These are phyloP conservation scores for Leptodirus hochenwartii DNA, from an alignment of 2,888 invertebrate genomes.

Conservation along the genomic window DNA sequence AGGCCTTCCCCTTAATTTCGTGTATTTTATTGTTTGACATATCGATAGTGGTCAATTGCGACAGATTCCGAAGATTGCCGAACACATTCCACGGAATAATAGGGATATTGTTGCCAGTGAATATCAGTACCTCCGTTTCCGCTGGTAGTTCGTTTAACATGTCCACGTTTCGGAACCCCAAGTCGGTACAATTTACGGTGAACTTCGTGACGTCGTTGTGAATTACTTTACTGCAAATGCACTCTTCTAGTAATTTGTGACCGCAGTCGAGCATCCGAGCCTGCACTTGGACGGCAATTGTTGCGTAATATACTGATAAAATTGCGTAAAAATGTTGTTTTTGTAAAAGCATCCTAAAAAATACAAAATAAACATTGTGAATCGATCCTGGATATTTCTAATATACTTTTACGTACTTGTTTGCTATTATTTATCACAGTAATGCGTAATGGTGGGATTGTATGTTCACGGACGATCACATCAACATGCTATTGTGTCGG, in stretches of 20 bases:
- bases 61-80: constrained; percentile 39
- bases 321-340: not conserved
- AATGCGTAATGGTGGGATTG: no score
- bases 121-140: constrained; percentile 48
- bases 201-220: constrained; percentile 33
- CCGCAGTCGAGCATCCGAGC: constrained; percentile 17
- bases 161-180: constrained; percentile 36
- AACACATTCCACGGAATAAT: constrained; percentile 53
- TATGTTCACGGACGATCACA: no score
- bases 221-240: constrained; percentile 34
- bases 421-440: no score
- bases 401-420: no score
- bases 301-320: constrained; percentile 1
- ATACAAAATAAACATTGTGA: constrained; percentile 2
- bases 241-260: constrained; percentile 23
- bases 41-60: constrained; percentile 42
- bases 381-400: no score
- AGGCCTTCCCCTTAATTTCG: constrained; percentile 53
- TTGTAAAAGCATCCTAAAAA: not conserved
- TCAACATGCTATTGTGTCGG: no score
- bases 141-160: constrained; percentile 42
- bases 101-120: constrained; percentile 47
- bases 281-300: no score
- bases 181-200: constrained; percentile 53
- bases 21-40: constrained; percentile 55